These are phyloP conservation scores for Pungitius pungitius DNA, from an alignment of 2,113 vertebrate species.

Conservation along the genomic window DNA sequence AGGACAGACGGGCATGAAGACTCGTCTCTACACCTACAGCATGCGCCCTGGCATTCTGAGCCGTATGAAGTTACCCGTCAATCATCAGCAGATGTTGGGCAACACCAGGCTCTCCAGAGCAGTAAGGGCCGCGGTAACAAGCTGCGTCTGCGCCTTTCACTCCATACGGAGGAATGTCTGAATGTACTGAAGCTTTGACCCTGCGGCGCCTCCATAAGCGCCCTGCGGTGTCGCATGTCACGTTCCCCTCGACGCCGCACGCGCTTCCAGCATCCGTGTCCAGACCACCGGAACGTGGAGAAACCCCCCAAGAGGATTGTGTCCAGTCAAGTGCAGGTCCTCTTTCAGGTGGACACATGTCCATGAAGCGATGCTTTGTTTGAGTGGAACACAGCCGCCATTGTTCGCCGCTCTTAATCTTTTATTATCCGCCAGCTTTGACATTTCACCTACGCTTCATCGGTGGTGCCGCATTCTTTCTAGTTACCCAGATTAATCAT, in stretches of 20 bases:
- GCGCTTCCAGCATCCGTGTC: conserved; percentile 20
- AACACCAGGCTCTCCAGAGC: conserved; percentile 32
- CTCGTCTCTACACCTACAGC: too few relatives aligned
- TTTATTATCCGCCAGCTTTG: not conserved
- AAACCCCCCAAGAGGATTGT: conserved; percentile 42
- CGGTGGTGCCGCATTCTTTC: not conserved
- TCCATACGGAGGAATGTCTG: conserved; percentile 16
- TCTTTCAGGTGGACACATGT: conserved; percentile 53
- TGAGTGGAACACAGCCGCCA: conserved; percentile 19
- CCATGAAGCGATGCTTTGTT: conserved; percentile 61
- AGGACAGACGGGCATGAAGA: too few relatives aligned
- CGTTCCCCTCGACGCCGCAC: conserved; percentile 29
- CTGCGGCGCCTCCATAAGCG: conserved; percentile 1
- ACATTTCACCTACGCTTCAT: conserved; percentile 26
- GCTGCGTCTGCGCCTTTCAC: conserved; percentile 2
- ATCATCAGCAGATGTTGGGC: conserved; percentile 63
- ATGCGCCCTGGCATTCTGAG: conserved; percentile 9
- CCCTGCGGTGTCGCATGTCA: conserved; percentile 22
- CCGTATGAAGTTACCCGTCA: conserved; percentile 51
- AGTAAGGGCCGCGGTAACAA: conserved; percentile 21
- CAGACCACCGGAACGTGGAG: conserved; percentile 46
- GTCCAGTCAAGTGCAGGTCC: conserved; percentile 22
- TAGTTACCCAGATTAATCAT: not conserved
- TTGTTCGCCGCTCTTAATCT: conserved; percentile 44
- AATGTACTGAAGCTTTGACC: not conserved